Evolutionary conservation across 2,797 vertebrate genomes (phyloP), one percentile per base, ranked within the genome.

Genomic region (Parotocinclus haroldoi): DNA sequence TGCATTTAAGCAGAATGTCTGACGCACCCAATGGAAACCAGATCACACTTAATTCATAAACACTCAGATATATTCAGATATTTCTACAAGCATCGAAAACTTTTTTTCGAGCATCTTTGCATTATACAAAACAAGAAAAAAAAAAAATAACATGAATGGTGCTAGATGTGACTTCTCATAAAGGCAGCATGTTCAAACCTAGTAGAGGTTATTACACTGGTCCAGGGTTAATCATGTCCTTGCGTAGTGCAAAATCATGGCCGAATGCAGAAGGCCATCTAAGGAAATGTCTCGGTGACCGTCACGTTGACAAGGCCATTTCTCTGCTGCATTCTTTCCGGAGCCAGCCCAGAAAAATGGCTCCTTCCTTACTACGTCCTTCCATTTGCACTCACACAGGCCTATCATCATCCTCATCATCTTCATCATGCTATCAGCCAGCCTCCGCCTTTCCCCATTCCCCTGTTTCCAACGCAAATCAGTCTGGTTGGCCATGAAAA

Each of bases 401-500:
- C 82, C 82, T 78, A 69, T 76, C 73, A 76, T 84, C 80, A 80
- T 82, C 77, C 71, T 82, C 80, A 79, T 80, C 78, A 77, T 84
- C 63, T 76, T 74, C 76, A 82, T 76, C 75, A 71, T 58, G 57
- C 69, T 57, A 60, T 50, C 73, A 49, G 60, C 75, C 60, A 52
- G 49, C 58, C 50, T 58, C 17, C 50, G 42, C 55, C 77, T 60
- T 76, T 83, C 80, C 80, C 77, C 77, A 56, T 78, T 78, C 48
- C 27, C 27, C 55, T 61, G 73, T 77, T 59, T 76, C 82, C 71
- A 71, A 68, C 82, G 83, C 78, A 79, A 80, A 85, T 87, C 81
- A 84, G 82, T 76, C 74, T 68, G 80, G 79, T 79, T 79, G 76
- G 79, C 79, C 80, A 78, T 80, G 84, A 86, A 89, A 89, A 89